Conservation (phyloP, 2,888 invertebrate genomes). For the Tiphia femorata region DNA sequence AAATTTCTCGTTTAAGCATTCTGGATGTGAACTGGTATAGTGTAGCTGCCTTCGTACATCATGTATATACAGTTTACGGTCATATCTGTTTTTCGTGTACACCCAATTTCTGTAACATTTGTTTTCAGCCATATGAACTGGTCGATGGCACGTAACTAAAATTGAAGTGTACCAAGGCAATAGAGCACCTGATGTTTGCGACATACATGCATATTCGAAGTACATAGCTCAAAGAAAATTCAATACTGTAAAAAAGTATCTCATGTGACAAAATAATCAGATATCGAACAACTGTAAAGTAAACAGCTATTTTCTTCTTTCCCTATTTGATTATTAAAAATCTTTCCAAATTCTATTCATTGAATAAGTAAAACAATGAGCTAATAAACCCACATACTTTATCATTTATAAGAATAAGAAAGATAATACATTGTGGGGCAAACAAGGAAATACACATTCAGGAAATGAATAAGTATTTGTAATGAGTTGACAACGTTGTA, state of each 20-base stretch:
- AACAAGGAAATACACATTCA: no score
- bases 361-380: no score
- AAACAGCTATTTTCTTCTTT: no score
- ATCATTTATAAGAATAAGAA: no score
- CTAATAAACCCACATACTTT: no score
- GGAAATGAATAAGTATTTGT: no score
- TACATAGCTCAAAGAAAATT: conserved; percentile 35
- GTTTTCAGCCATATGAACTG: conserved; percentile 40
- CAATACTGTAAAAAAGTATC: background rate
- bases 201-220: conserved; percentile 23
- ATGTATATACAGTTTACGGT: conserved; percentile 32
- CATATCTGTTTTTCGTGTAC: conserved; percentile 41
- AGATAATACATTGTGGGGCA: no score
- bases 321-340: no score
- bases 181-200: conserved; percentile 45
- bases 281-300: no score
- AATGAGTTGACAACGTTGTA: no score
- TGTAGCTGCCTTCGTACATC: conserved; percentile 28
- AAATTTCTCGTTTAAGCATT: conserved; percentile 23
- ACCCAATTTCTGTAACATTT: conserved; percentile 23
- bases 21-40: conserved; percentile 20
- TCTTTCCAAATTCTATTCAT: no score
- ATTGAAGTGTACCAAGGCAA: conserved; percentile 39
- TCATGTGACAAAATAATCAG: no score
- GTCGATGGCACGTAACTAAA: conserved; percentile 43